Percentiles rank a stretch among this genome's conserved stretches.
Conservation (phyloP, 2,797 vertebrate species). For the Cygnus olor region DNA sequence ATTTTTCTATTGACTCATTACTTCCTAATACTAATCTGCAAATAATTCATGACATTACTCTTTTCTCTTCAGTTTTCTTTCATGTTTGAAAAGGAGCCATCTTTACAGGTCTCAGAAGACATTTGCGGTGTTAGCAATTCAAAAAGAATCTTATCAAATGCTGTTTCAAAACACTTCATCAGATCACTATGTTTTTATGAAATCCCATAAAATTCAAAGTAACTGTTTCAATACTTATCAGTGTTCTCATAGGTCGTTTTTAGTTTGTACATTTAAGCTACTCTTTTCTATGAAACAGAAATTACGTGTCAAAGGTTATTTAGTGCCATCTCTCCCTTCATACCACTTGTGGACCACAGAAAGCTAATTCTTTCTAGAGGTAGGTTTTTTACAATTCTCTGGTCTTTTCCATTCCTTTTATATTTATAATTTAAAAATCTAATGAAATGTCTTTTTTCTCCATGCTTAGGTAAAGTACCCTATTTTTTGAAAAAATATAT, state of each 20-base stretch:
- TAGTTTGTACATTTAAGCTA: neutral
- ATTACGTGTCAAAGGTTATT: neutral
- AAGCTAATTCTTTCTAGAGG: neutral
- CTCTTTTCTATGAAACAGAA: neutral
- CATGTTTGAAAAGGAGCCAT: neutral
- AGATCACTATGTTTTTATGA: neutral
- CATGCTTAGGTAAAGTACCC: slow-evolving; percentile 14
- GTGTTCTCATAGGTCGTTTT: neutral
- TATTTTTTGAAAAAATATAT: slow-evolving; percentile 23
- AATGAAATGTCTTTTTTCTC: neutral
- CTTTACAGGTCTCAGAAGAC: neutral
- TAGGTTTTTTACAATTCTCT: slow-evolving; percentile 28
- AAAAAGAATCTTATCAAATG: neutral
- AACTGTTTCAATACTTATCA: neutral
- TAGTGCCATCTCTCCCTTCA: neutral
- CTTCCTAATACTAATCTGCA: neutral
- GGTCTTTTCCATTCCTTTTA: slow-evolving; percentile 32
- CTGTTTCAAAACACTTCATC: neutral
- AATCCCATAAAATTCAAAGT: slow-evolving; percentile 3
- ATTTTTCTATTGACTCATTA: neutral
- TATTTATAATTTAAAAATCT: slow-evolving; percentile 35
- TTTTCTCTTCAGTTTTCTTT: neutral
- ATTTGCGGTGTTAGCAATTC: neutral
- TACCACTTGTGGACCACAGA: neutral
- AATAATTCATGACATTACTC: neutral